Percentiles rank a stretch among this genome's conserved stretches.
Evolutionary conservation across 2,797 vertebrate species (phyloP).

Genomic region (Helarctos malayanus): DNA sequence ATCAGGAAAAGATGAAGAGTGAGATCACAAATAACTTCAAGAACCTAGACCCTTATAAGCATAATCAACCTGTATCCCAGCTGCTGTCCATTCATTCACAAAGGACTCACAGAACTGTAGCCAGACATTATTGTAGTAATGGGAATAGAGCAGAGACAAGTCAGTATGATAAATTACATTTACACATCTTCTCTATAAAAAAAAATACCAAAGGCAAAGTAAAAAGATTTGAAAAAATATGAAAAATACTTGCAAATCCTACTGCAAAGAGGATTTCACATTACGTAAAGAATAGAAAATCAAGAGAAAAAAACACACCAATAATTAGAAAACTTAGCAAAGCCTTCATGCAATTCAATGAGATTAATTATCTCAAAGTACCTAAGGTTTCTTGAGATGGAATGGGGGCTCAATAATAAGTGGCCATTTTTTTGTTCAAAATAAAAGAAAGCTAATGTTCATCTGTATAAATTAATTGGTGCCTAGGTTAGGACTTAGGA

Average conservation of each 20-base stretch:
- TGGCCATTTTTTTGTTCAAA: neutral
- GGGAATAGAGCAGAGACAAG: neutral
- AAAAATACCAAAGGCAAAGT: neutral
- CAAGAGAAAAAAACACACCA: neutral
- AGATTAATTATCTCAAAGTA: neutral
- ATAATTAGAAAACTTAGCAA: neutral
- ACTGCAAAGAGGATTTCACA: neutral
- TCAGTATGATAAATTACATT: neutral
- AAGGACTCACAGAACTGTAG: neutral
- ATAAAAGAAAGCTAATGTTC: neutral
- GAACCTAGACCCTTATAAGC: neutral
- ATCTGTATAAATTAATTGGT: neutral
- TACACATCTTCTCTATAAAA: neutral
- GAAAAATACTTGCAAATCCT: neutral
- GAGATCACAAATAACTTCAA: neutral
- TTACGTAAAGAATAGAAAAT: neutral
- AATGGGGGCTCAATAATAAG: neutral
- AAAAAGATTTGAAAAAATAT: neutral
- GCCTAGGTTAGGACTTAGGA: neutral
- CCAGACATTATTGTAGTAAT: neutral
- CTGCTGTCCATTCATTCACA: conserved; percentile 6
- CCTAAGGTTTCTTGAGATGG: neutral
- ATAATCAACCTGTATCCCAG: neutral
- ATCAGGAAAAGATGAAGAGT: neutral
- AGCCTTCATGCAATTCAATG: neutral